These are phyloP conservation scores for Augochlorella aurata DNA, from an alignment of 2,888 invertebrate genomes.

Conservation along the genomic window DNA sequence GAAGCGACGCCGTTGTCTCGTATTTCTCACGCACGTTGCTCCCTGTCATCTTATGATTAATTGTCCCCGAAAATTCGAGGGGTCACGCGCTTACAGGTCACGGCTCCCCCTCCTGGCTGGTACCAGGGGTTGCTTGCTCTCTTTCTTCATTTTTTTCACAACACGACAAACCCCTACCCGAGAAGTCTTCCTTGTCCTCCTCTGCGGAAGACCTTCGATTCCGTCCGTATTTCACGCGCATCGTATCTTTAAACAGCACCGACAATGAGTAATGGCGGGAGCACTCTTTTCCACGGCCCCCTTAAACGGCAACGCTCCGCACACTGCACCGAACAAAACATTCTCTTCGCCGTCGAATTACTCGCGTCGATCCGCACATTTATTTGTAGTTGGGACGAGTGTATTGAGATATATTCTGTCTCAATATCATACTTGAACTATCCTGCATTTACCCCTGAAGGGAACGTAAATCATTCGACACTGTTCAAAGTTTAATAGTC, in stretches of 20 bases:
- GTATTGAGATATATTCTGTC: not conserved
- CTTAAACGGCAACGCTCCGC: conserved; percentile 45
- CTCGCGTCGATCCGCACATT: conserved; percentile 36
- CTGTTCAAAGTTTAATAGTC: too few species aligned
- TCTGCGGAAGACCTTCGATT: conserved; percentile 71
- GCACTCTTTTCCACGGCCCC: conserved; percentile 53
- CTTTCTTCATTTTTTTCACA: conserved; percentile 46
- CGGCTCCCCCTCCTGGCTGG: conserved; percentile 50
- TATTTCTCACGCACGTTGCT: conserved; percentile 78
- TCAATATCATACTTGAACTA: not conserved
- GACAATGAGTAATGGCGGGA: conserved; percentile 71
- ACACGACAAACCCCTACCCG: conserved; percentile 59
- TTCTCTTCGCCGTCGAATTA: conserved; percentile 41
- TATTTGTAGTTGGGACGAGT: not conserved
- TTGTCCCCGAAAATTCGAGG: conserved; percentile 69
- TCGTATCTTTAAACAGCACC: conserved; percentile 73
- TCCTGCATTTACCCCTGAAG: too few species aligned
- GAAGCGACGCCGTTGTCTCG: conserved; percentile 71
- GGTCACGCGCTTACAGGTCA: conserved; percentile 64
- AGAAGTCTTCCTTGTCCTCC: conserved; percentile 39
- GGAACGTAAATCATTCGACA: too few species aligned
- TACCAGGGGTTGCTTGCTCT: conserved; percentile 61
- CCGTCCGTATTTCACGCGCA: conserved; percentile 73
- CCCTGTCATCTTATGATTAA: conserved; percentile 75
- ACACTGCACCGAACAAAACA: conserved; percentile 44